These are phyloP conservation scores for Macrophya alboannulata DNA, from an alignment of 2,888 invertebrate genomes.

Conservation along the genomic window DNA sequence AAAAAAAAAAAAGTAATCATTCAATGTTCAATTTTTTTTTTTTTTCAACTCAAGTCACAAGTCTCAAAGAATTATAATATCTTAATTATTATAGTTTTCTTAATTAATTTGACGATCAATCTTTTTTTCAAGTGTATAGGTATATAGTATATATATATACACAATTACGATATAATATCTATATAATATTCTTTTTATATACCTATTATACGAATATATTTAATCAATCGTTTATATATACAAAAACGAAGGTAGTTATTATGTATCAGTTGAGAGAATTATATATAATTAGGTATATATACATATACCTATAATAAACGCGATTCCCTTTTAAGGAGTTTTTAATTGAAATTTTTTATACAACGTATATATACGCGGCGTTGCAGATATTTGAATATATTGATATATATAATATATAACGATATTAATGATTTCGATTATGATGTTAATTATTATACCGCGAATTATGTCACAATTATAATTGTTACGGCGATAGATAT, in stretches of 20 bases:
- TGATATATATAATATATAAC: too few species aligned
- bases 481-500: too few species aligned
- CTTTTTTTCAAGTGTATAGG: background rate
- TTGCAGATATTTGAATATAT: background rate
- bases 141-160: background rate
- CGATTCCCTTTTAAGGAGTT: conserved; percentile 29
- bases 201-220: background rate
- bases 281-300: too few species aligned
- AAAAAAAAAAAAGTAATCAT: background rate
- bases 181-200: too few species aligned
- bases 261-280: too few species aligned
- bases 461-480: conserved; percentile 10
- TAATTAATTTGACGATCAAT: conserved; percentile 36
- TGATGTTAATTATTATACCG: background rate
- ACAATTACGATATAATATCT: background rate
- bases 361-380: background rate
- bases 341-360: conserved; percentile 5
- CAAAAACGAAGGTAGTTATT: too few species aligned
- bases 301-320: background rate
- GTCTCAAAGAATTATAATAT: too few species aligned
- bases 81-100: background rate
- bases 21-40: background rate
- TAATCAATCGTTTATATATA: conserved; percentile 21
- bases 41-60: too few species aligned
- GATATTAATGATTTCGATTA: background rate